These are phyloP conservation scores for Dryoscopus gambensis DNA, from an alignment of 2,113 vertebrate species.

Conservation along the genomic window DNA sequence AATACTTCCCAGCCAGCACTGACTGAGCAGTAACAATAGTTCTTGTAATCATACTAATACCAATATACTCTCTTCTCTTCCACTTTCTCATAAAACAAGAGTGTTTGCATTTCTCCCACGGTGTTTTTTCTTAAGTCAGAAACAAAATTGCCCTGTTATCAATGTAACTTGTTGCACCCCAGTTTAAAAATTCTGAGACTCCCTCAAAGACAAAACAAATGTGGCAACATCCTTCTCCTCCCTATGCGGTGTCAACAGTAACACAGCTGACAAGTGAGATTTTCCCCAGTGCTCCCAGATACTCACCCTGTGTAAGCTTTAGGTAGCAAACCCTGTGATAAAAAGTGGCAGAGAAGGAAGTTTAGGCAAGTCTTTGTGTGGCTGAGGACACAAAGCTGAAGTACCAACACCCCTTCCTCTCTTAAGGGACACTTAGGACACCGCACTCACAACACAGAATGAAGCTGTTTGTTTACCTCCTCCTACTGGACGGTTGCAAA, in stretches of 20 bases:
- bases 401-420: not conserved
- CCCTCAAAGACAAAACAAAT: not conserved
- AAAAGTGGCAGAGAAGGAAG: not conserved
- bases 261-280: not conserved
- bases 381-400: not conserved
- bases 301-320: not conserved
- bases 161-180: not conserved
- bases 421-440: not conserved
- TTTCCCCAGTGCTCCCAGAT: not conserved
- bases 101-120: not conserved
- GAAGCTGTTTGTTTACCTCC: not conserved
- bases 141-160: not conserved
- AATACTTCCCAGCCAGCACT: not conserved
- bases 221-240: not conserved
- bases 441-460: not conserved
- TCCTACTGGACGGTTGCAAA: not conserved
- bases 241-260: not conserved
- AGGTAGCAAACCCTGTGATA: not conserved
- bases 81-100: not conserved
- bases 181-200: not conserved
- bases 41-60: not conserved
- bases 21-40: not conserved
- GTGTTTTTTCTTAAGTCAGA: not conserved
- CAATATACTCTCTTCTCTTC: not conserved
- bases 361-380: not conserved